These are phyloP conservation scores for Cyphomyrus plagiostoma DNA, from an alignment of 2,113 vertebrate species.

Conservation along the genomic window DNA sequence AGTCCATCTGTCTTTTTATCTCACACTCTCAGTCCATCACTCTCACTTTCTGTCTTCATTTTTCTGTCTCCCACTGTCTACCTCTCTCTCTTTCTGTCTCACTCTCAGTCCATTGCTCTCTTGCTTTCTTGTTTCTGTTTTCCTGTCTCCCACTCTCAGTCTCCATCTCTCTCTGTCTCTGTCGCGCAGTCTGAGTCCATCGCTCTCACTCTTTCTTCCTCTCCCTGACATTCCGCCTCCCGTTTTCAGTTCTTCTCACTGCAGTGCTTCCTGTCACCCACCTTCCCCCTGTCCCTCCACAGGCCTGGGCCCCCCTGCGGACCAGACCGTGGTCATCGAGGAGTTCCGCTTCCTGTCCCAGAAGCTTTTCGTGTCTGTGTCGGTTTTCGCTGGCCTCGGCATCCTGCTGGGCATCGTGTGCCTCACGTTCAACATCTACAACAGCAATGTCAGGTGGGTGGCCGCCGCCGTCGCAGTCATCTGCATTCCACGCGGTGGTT, in stretches of 20 bases:
- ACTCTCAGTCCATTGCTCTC: neutral
- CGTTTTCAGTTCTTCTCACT: neutral
- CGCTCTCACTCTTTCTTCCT: neutral
- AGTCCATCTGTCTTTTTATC: neutral
- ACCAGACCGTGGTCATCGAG: slow-evolving; percentile 84
- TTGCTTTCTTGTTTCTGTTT: neutral
- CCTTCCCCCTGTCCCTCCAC: slow-evolving; percentile 4
- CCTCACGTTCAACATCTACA: slow-evolving; percentile 92
- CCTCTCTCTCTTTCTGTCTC: neutral
- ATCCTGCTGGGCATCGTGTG: slow-evolving; percentile 83
- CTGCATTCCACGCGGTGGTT: slow-evolving; percentile 28
- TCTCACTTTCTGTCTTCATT: neutral
- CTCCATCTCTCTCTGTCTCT: neutral
- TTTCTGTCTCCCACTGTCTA: neutral
- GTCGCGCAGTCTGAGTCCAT: neutral
- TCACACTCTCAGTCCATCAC: neutral
- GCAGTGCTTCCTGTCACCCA: neutral
- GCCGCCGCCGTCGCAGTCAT: neutral
- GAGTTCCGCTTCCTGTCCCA: slow-evolving; percentile 86
- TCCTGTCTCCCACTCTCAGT: neutral
- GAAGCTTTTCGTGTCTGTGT: slow-evolving; percentile 86
- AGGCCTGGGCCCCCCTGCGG: slow-evolving; percentile 77
- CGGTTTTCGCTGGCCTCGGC: slow-evolving; percentile 75
- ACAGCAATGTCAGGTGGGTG: slow-evolving; percentile 80
- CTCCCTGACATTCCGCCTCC: neutral